Evolutionary conservation across 2,888 invertebrate species (phyloP), one percentile per base, ranked within the genome.

Genomic region (Timema podura): DNA sequence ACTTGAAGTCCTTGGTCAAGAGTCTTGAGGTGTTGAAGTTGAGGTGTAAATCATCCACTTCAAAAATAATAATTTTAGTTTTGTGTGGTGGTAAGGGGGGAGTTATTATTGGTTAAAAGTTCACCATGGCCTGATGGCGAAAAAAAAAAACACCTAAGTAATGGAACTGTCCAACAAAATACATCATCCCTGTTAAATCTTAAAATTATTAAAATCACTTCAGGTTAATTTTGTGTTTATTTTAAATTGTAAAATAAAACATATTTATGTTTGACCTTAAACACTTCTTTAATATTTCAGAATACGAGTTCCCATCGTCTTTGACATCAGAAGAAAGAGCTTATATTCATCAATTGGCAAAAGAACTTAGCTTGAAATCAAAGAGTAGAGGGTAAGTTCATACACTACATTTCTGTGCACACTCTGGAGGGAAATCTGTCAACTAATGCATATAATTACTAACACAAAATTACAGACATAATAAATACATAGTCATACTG

Each of bases 291-390:
- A 48, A 30, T 30, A 30, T 70, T 74, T 13, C 69, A 73, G 82
- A 83, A 75, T 77, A 81, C 61, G 81, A 86, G 76, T 91, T 92
- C 79, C 91, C 92, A 5, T 87, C 90, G 5, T 91, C 90, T 61
- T 83, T 93, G 72, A 90, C 89, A 11, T 89, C 91, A 10, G 87
- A 88, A 74, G 92, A 95, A 80, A 85, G 95, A 75, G 91, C 91
- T 11, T 93, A 91, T 78, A 87, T 95, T 72, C 94, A 94, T 79
- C 84, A 88, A 74, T 84, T 89, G 47, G 90, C 90, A 59, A 84
- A 84, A 65, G 84, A 86, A 74, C 81, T 89, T 74, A 91, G 92
- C 7, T 81, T 94, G 48, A 89, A 90, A 77, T 92, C 93, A 3
- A 92, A 91, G 82, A 94, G 93, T 76, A 85, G 89, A 82, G 94